Base-by-base conservation (phyloP, 1,140 invertebrate genomes). In the Ceratina japonica region DNA sequence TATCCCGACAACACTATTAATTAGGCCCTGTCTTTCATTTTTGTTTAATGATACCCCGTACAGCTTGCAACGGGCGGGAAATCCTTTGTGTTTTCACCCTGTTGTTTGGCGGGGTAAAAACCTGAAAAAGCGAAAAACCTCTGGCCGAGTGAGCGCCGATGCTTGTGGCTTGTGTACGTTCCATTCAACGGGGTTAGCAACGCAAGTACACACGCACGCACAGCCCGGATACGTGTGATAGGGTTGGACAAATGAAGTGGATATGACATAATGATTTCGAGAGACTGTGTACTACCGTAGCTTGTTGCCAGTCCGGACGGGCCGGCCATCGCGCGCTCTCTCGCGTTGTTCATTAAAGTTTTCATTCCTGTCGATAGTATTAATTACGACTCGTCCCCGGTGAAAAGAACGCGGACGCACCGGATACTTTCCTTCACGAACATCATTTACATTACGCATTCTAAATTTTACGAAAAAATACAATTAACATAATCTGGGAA, bases 221-320 rank as follows among this genome's bases (percentile, higher is more conserved):
- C 52, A 52, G 44, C 16, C 16, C 76, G 78, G 56, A 64, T 79
- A 81, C 74, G 61, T 78, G 78, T 79, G 75, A 81, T 69, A 75
- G 75, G 78, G 80, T 81, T 83, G 84, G 79, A 86, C 81, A 83
- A 86, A 83, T 86, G 84, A 86, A 81, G 85, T 86, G 76, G 85
- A 86, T 86, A 83, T 83, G 85, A 83, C 85, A 83, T 86, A 86
- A 86, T 86, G 85, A 86, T 86, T 86, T 86, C 62, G 82, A 86
- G 84, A 83, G 77, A 63, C 62, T 70, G 84, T 66, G 69, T 52
- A 24, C 63, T 52, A 24, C 63, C 66, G 72, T 70, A 72, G 81
- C 76, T 83, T 69, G 79, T 80, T 86, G 75, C 80, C 73, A 61
- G 68, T 66, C 37, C 63, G 73, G 68, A 66, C 69, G 22, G 66